A percentile compares a stretch with the other conserved stretches of the same genome.
Conservation (phyloP, 2,888 invertebrate species). For the Metellina segmentata region DNA sequence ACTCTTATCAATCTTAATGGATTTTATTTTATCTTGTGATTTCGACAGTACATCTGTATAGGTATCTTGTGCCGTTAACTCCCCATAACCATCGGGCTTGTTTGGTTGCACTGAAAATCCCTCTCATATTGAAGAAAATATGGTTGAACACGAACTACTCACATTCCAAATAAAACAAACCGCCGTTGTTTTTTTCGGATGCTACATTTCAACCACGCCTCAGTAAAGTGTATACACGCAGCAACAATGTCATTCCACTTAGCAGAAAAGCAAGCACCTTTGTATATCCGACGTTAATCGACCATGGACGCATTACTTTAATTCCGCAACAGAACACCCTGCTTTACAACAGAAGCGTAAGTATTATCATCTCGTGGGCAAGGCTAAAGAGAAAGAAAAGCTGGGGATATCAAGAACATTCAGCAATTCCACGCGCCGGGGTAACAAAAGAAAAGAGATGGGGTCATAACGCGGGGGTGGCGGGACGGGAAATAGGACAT, state of each 20-base stretch:
- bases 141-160: too few species aligned
- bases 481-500: constrained; percentile 5
- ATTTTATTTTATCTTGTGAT: too few species aligned
- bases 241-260: background rate
- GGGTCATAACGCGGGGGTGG: background rate
- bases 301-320: background rate
- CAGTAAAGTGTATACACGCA: background rate
- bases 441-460: background rate
- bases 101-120: too few species aligned
- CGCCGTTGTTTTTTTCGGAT: too few species aligned
- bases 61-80: too few species aligned
- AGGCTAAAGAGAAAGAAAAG: background rate
- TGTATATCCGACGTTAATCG: background rate
- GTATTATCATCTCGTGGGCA: background rate
- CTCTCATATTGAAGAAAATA: too few species aligned
- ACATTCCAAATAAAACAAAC: too few species aligned
- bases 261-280: background rate
- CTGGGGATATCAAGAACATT: background rate
- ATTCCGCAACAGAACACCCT: background rate
- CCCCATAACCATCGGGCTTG: too few species aligned
- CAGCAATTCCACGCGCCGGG: background rate
- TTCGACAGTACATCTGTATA: too few species aligned
- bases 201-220: too few species aligned
- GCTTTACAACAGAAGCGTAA: background rate
- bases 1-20: too few species aligned